Evolutionary conservation across 1,140 invertebrate species (phyloP), one percentile per base, ranked within the genome.

Genomic region (Plutomurus gul): DNA sequence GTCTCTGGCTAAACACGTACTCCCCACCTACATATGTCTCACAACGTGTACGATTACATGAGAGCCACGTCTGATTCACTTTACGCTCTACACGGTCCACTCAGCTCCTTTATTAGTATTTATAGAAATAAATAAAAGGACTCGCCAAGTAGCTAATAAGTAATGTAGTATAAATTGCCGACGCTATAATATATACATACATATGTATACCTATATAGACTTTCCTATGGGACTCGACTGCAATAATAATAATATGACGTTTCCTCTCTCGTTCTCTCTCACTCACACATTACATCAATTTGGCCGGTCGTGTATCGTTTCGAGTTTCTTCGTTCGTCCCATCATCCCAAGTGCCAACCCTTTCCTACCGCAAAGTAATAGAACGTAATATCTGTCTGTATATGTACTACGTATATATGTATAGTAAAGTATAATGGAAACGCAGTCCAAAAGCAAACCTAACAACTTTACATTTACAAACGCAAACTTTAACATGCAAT

Each of bases 341-440:
- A 65, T 65, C 30, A 33, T n/a, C 16, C 16, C 27, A 30, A 65
- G 56, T 30, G 30, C 27, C 56, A 65, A 65, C 56, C 56, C 27
- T 65, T 65, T 65, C 56, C 56, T 65, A 65, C 56, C 56, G 56
- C 56, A 65, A 65, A 65, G 56, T 16, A 36, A 65, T 60, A 60
- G 30, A 65, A 27, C 56, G 51, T 56, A 56, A 56, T 25, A 56
- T 13, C 30, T 18, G 56, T 30, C 39, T n/a, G n/a, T n/a, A n/a
- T n/a, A n/a, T n/a, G n/a, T n/a, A n/a, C n/a, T n/a, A n/a, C n/a
- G n/a, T n/a, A n/a, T n/a, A n/a, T n/a, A n/a, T n/a, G n/a, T n/a
- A n/a, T n/a, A n/a, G n/a, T n/a, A n/a, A n/a, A n/a, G n/a, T 43
- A n/a, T 43, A 65, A 65, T 33, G 56, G n/a, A n/a, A 65, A 65